Evolutionary conservation across 2,797 vertebrate genomes (phyloP), one percentile per base, ranked within the genome.

Genomic region (Falco rusticolus): DNA sequence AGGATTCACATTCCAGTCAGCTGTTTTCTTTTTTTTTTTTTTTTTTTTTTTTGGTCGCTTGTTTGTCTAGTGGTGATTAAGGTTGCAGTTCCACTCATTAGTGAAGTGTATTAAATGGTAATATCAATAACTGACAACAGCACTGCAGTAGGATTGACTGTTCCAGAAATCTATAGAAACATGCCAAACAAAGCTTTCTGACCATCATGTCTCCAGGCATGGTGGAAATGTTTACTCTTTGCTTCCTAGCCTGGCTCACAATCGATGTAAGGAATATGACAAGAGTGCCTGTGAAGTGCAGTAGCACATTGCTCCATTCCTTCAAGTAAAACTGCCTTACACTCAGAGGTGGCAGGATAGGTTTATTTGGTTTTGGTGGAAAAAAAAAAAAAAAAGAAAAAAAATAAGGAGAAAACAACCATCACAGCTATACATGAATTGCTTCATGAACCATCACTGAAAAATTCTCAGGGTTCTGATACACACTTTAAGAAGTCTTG

Each of bases 111-210:
- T 96, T 91, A 94, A 89, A 80, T 57, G 48, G 31, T 74, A 65
- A 93, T 87, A 92, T 84, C 87, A 92, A 91, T 95, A 96, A 74
- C 70, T 48, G 85, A 94, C 90, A 90, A 25, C 45, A 91, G 61
- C 70, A 47, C 59, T 74, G 74, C 63, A 17, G 53, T n/a, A 74
- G 60, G 60, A 95, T 65, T 84, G 79, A 6, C 70, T 87, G 66
- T 39, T 94, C 89, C 60, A 84, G 56, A 87, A 53, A 93, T 89
- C 90, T 76, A 50, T 82, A 76, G 53, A 87, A 87, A 66, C 56
- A 74, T 39, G 47, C 22, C 64, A 87, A 79, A 56, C 31, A 70
- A 61, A 82, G 63, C 25, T 87, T 70, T 91, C n/a, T 63, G 77
- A 88, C 82, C 14, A 1, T 20, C 4, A 1, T 79, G 43, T 88